Evolutionary conservation across 2,888 invertebrate genomes (phyloP).

Genomic region (Drosophila basisetae): DNA sequence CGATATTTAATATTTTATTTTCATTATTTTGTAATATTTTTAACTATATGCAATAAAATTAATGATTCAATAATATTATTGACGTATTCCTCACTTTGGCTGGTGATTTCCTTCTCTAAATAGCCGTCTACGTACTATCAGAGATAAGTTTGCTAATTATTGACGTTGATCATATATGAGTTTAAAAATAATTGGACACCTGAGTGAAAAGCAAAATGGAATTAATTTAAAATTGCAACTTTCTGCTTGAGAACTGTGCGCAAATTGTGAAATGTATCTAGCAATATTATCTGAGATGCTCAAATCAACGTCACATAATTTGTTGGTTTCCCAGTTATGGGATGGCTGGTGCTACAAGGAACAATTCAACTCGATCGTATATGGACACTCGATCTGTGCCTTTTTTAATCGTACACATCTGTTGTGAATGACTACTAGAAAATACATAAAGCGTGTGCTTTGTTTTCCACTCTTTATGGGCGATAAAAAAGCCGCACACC

Average conservation of each 20-base stretch:
- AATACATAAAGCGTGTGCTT: conserved; percentile 49
- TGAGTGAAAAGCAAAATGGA: conserved; percentile 1
- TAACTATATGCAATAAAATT: conserved; percentile 53
- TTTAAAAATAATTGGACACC: conserved; percentile 29
- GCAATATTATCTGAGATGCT: conserved; percentile 18
- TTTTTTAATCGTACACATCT: conserved; percentile 10
- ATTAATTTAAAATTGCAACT: background rate
- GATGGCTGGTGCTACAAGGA: conserved; percentile 15
- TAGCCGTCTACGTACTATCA: background rate
- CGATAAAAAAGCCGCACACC: conserved; percentile 43
- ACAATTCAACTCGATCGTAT: conserved; percentile 12
- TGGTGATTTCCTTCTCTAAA: background rate
- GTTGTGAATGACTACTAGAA: conserved; percentile 19
- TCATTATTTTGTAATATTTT: conserved; percentile 25
- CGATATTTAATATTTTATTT: conserved; percentile 31
- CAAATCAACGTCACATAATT: conserved; percentile 16
- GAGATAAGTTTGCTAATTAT: conserved; percentile 38
- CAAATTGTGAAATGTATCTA: conserved; percentile 36
- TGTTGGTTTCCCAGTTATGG: background rate
- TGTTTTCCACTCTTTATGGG: conserved; percentile 42
- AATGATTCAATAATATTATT: conserved; percentile 24
- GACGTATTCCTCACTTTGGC: background rate
- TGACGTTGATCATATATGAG: conserved; percentile 14
- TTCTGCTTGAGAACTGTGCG: background rate
- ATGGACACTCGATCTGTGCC: conserved; percentile 27